These are phyloP conservation scores for Drosophila lutescens DNA, from an alignment of 2,888 invertebrate species.

Conservation along the genomic window DNA sequence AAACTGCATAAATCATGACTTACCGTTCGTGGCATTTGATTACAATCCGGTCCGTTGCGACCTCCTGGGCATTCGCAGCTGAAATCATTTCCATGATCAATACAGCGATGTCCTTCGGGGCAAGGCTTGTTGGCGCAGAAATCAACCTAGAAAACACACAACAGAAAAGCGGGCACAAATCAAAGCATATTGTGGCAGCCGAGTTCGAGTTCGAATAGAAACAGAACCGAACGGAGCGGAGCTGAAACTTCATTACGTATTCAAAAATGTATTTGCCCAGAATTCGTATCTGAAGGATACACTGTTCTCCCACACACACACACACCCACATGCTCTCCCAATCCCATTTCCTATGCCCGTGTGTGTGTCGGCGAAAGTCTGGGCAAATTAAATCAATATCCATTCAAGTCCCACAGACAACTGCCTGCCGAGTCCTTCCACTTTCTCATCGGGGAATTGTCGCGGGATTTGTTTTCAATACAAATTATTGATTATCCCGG, in stretches of 20 bases:
- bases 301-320: constrained; percentile 4
- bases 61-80: constrained; percentile 90
- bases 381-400: constrained; percentile 68
- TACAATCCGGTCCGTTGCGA: constrained; percentile 89
- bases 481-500: constrained; percentile 44
- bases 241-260: constrained; percentile 70
- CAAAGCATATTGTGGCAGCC: constrained; percentile 36
- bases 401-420: constrained; percentile 44
- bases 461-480: constrained; percentile 47
- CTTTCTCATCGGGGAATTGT: constrained; percentile 45
- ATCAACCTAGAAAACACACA: constrained; percentile 86
- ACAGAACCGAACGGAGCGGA: not conserved
- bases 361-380: constrained; percentile 6
- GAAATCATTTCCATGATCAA: constrained; percentile 90
- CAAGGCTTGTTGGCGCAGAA: constrained; percentile 90
- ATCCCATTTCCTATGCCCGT: constrained; percentile 31
- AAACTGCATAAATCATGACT: constrained; percentile 84
- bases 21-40: constrained; percentile 88
- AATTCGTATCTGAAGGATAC: constrained; percentile 44
- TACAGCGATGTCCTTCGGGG: constrained; percentile 88
- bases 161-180: constrained; percentile 38
- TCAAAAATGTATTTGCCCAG: constrained; percentile 61
- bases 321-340: constrained; percentile 7
- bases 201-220: constrained; percentile 17
- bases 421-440: constrained; percentile 22